Conservation (phyloP, 1,140 invertebrate species). For the Hycleus cichorii region DNA sequence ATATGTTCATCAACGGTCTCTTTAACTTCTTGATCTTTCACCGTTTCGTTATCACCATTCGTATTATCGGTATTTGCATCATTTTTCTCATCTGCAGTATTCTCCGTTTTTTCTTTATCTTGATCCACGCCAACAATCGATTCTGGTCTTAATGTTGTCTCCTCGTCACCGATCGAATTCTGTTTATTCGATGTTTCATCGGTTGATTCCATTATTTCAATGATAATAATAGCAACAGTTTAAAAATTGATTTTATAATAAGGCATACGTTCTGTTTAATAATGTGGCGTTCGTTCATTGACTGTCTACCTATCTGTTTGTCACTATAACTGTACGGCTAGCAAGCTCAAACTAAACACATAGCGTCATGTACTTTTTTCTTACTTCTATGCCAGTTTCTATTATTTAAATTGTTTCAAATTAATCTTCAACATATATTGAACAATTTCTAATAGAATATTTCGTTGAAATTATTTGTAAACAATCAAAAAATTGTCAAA, state of each 20-base stretch:
- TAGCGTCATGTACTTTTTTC: not conserved
- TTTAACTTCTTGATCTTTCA: too few relatives aligned
- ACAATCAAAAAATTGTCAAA: not conserved
- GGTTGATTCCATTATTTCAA: not conserved
- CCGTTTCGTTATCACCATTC: not conserved
- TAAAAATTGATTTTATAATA: too few relatives aligned
- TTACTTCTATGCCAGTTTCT: not conserved
- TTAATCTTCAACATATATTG: too few relatives aligned
- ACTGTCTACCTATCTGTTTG: not conserved
- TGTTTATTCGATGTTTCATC: not conserved
- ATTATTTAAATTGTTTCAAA: too few relatives aligned
- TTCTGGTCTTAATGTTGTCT: too few relatives aligned
- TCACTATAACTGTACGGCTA: too few relatives aligned
- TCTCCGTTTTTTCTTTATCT: not conserved
- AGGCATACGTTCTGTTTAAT: not conserved
- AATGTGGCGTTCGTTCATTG: not conserved
- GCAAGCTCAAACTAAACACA: too few relatives aligned
- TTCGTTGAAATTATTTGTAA: too few relatives aligned
- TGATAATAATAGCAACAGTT: too few relatives aligned
- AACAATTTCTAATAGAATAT: too few relatives aligned
- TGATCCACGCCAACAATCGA: not conserved
- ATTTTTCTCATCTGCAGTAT: not conserved
- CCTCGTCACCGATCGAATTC: too few relatives aligned
- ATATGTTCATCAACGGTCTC: not conserved
- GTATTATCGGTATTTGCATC: not conserved